phyloP scores from a whole-genome alignment of 2,797 vertebrate species.

The Falco berigora region DNA sequence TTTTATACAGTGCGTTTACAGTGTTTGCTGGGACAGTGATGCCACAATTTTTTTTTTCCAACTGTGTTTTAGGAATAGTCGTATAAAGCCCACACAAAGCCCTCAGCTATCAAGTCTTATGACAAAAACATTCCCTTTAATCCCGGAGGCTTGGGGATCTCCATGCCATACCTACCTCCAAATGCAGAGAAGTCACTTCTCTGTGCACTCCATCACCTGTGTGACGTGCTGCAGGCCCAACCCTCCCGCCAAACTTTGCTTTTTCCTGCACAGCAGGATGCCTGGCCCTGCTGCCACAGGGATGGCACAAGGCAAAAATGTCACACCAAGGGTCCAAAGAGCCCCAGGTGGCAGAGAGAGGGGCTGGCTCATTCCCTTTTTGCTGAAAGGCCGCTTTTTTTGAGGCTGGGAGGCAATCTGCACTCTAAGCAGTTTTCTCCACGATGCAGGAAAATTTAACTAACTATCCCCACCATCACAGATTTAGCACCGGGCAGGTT shows the following conservation, averaged over 20 bases:
- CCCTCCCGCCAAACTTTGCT: not conserved
- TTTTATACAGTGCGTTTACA: not conserved
- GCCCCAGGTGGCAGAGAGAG: not conserved
- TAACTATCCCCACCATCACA: not conserved
- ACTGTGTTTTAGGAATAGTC: not conserved
- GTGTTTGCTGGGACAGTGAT: not conserved
- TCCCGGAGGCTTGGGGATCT: not conserved
- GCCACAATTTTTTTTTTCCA: not conserved
- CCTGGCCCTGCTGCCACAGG: not conserved
- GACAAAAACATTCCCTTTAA: not conserved
- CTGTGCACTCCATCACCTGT: not conserved
- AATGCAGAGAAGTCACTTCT: not conserved
- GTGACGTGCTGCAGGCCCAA: not conserved
- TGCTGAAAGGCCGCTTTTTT: not conserved
- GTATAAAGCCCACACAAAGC: not conserved
- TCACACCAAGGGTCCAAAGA: not conserved
- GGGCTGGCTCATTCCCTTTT: not conserved
- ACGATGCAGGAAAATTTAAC: constrained; percentile 3
- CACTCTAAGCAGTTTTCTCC: not conserved
- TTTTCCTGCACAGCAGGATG: not conserved
- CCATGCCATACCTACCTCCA: not conserved
- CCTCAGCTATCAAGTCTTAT: not conserved
- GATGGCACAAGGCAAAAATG: not conserved
- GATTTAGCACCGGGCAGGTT: not conserved
- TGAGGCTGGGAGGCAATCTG: not conserved